Conservation (phyloP, 1,140 invertebrate genomes). For the Drosophila orena region DNA sequence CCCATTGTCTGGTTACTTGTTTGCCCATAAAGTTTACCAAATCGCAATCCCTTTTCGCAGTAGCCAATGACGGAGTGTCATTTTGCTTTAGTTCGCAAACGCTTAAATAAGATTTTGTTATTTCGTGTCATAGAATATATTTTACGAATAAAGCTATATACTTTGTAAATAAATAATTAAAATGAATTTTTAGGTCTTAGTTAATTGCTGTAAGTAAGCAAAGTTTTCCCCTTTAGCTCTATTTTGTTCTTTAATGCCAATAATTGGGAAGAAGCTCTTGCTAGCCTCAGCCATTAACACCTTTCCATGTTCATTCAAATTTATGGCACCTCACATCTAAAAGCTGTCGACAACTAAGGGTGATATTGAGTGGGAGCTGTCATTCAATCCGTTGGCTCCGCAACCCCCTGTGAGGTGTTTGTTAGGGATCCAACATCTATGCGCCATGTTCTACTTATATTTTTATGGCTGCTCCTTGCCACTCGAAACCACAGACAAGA, state of each 20-base stretch:
- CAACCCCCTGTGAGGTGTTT: slow-evolving; percentile 29
- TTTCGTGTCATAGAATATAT: too few relatives aligned
- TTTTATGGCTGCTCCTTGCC: slow-evolving; percentile 76
- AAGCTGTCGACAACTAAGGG: slow-evolving; percentile 13
- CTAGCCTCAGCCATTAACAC: slow-evolving; percentile 2
- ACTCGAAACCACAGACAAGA: slow-evolving; percentile 62
- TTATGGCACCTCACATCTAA: slow-evolving; percentile 15
- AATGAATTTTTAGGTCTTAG: too few relatives aligned
- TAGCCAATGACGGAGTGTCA: too few relatives aligned
- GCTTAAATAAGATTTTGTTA: too few relatives aligned
- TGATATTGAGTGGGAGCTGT: slow-evolving; percentile 33
- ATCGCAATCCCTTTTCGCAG: neutral
- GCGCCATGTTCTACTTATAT: slow-evolving; percentile 82
- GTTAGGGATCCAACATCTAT: slow-evolving; percentile 68
- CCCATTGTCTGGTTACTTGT: slow-evolving; percentile 33
- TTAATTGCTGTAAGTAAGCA: too few relatives aligned
- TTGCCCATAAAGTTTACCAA: slow-evolving; percentile 16
- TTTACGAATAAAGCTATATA: too few relatives aligned
- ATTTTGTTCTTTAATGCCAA: neutral
- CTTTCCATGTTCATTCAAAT: slow-evolving; percentile 6
- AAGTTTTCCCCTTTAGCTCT: neutral
- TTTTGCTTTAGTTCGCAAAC: neutral
- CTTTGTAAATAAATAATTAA: too few relatives aligned
- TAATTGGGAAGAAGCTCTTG: neutral
- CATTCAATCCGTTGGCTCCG: slow-evolving; percentile 43